Evolutionary conservation across 2,113 vertebrate species (phyloP).

Genomic region (Forbesichthys agassizii): DNA sequence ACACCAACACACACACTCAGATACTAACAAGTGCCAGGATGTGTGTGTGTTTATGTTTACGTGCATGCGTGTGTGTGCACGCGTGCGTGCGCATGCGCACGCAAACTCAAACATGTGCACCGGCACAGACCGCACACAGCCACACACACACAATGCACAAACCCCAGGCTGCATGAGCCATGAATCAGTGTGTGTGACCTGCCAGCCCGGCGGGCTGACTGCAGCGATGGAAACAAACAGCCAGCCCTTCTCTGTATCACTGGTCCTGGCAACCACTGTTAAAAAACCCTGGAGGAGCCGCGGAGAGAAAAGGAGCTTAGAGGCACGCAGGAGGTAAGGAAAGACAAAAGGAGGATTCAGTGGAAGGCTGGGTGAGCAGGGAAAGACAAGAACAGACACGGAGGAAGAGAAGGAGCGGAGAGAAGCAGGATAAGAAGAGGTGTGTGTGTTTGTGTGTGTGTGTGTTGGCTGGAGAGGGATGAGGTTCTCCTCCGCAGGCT

Average conservation of each 20-base stretch:
- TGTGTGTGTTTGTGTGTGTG: background rate
- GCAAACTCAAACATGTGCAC: no score
- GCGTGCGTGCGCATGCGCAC: no score
- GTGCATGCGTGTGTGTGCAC: no score
- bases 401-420: background rate
- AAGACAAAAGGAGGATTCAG: background rate
- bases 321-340: background rate
- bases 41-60: no score
- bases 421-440: background rate
- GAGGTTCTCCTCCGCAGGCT: conserved; percentile 43
- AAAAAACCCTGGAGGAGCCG: conserved; percentile 10
- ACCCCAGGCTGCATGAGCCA: conserved; percentile 44
- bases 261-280: conserved; percentile 43
- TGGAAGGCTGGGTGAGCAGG: background rate
- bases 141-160: conserved; percentile 8
- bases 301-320: background rate
- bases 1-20: no score
- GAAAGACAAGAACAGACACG: background rate
- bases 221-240: conserved; percentile 52
- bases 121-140: conserved; percentile 8
- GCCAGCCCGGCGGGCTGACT: conserved; percentile 45
- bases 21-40: no score
- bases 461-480: background rate
- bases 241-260: conserved; percentile 40
- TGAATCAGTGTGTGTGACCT: conserved; percentile 44